Percentiles rank a stretch among this genome's conserved stretches.
These are phyloP conservation scores for Cheumatopsyche charites DNA, from an alignment of 1,140 invertebrate species.

Conservation along the genomic window DNA sequence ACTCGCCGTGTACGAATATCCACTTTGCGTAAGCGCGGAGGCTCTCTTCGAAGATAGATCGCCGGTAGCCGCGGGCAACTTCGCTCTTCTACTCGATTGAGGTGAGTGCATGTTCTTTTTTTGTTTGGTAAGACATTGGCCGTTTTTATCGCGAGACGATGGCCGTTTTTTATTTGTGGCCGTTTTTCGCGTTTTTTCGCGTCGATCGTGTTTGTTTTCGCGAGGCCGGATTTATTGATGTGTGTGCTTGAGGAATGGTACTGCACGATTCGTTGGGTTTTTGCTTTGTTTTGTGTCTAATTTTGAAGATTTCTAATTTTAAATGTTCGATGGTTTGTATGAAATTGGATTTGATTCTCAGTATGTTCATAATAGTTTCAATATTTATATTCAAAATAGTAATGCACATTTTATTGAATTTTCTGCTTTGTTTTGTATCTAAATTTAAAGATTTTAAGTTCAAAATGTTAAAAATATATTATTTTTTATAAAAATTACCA, in stretches of 20 bases:
- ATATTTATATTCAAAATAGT: too few species aligned
- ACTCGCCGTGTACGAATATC: conserved; percentile 39
- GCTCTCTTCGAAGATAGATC: conserved; percentile 35
- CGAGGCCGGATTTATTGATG: not conserved
- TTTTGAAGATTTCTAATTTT: not conserved
- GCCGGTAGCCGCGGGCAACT: conserved; percentile 16
- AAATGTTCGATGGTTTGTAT: not conserved
- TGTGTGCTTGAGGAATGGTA: too few species aligned
- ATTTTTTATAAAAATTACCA: too few species aligned
- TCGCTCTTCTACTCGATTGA: not conserved
- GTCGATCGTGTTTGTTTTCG: not conserved
- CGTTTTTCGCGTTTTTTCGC: not conserved
- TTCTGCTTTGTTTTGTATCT: too few species aligned
- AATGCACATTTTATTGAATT: too few species aligned
- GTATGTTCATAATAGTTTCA: too few species aligned
- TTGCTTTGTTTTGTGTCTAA: too few species aligned
- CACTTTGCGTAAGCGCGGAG: conserved; percentile 34
- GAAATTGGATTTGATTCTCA: too few species aligned
- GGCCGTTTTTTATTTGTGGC: not conserved
- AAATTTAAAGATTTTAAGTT: too few species aligned
- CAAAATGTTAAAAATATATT: too few species aligned
- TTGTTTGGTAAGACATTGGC: not conserved
- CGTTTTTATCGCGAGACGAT: conserved; percentile 3
- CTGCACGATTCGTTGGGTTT: too few species aligned
- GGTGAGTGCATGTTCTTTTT: too few species aligned